Base-by-base conservation (phyloP, 1,140 invertebrate genomes). In the Bombyx mandarina region DNA sequence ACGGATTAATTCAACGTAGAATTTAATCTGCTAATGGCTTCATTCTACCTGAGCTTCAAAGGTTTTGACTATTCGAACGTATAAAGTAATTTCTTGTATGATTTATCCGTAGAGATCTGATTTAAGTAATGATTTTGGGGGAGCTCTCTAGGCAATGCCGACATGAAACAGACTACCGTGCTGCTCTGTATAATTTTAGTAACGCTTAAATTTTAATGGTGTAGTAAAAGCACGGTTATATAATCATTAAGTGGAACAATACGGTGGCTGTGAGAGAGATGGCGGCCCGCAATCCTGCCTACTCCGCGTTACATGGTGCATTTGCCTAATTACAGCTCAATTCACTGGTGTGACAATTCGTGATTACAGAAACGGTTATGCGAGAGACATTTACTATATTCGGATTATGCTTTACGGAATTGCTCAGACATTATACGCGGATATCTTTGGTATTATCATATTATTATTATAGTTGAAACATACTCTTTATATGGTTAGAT, bases 131-230 rank as follows among this genome's bases (percentile, higher is more conserved):
- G 66, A 65, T 69, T 69, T 72, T 70, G 66, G 69, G 71, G 49
- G 61, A 63, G 60, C 69, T 73, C 54, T 75, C 69, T 69, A 73
- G 68, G 75, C 65, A 75, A 69, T 71, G 71, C 76, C 75, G 71
- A 74, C 67, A 76, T 75, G 73, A 79, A 76, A 77, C 77, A 79
- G 61, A 75, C 69, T 73, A 76, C 68, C 63, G 71, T 70, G 65
- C 64, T 81, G 69, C 75, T 72, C 71, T 65, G 73, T 75, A 76
- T 67, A 77, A 79, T 88, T 87, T 86, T 82, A 81, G 77, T 77
- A 82, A 73, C 79, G 73, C 70, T 88, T 88, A 86, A 83, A 86
- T 81, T 88, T 88, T 86, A 87, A 88, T 85, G 82, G 83, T 77
- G 74, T 80, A 79, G 73, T 88, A 88, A 88, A 87, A 86, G 75